phyloP scores from a whole-genome alignment of 1,140 invertebrate genomes.

The Bathynomus jamesi region DNA sequence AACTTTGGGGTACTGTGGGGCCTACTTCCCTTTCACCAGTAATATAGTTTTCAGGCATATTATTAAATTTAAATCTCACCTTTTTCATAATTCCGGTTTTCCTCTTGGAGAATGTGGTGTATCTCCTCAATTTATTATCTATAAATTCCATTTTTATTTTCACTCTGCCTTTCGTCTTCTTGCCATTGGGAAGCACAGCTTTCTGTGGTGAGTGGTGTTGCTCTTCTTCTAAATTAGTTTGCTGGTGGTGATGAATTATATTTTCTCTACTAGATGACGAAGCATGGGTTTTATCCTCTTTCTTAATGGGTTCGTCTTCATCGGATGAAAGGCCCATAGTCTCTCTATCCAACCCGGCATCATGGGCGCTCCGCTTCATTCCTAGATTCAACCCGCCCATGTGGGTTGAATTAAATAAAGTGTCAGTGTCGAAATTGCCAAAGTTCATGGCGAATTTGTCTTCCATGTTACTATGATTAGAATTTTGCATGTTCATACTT shows the following conservation, averaged over 20 bases:
- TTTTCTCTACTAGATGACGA: neutral
- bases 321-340: conserved; percentile 35
- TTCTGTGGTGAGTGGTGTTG: conserved; percentile 16
- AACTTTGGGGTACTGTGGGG: too few relatives aligned
- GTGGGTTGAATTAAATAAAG: conserved; percentile 25
- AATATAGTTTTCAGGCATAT: too few relatives aligned
- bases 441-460: conserved; percentile 37
- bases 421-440: conserved; percentile 29
- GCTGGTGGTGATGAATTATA: conserved; percentile 11
- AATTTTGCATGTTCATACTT: neutral
- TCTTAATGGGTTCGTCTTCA: conserved; percentile 10
- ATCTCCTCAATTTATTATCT: conserved; percentile 95
- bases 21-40: too few relatives aligned
- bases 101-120: conserved; percentile 98
- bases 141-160: conserved; percentile 99
- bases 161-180: conserved; percentile 97
- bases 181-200: conserved; percentile 51
- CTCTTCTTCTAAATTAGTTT: too few relatives aligned
- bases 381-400: conserved; percentile 24
- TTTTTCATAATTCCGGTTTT: conserved; percentile 99
- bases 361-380: conserved; percentile 36
- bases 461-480: conserved; percentile 1
- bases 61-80: too few relatives aligned
- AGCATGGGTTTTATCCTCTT: conserved; percentile 3
- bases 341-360: conserved; percentile 41